phyloP scores from a whole-genome alignment of 2,113 vertebrate species.

The Odontesthes bonariensis region DNA sequence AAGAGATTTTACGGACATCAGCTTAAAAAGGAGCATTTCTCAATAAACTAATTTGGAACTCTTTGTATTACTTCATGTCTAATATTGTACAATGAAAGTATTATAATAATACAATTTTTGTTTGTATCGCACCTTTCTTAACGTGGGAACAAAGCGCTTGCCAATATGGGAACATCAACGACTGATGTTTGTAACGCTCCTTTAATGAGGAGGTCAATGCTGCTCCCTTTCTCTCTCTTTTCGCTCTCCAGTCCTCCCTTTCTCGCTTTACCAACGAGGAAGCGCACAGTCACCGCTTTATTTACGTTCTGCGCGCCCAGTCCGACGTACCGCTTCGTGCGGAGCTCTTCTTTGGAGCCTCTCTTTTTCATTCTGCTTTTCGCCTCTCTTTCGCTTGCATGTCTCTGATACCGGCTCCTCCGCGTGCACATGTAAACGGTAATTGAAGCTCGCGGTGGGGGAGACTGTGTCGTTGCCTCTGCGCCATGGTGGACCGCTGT shows the following conservation, averaged over 20 bases:
- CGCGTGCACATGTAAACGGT: constrained; percentile 38
- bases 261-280: constrained; percentile 55
- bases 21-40: no score
- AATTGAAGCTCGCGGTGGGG: constrained; percentile 20
- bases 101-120: no score
- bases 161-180: neutral
- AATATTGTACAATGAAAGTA: no score
- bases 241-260: constrained; percentile 7
- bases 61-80: no score
- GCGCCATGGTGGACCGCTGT: constrained; percentile 82
- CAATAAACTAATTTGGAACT: no score
- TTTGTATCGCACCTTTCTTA: no score
- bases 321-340: constrained; percentile 4
- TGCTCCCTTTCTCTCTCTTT: constrained; percentile 5
- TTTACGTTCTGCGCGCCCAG: constrained; percentile 31
- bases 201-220: neutral
- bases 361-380: no score
- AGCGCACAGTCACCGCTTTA: constrained; percentile 49
- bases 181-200: neutral
- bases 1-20: no score
- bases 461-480: constrained; percentile 6
- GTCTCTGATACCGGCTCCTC: neutral
- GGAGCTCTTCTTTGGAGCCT: neutral
- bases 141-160: no score
- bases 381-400: neutral